Base-by-base conservation (phyloP, 2,888 invertebrate genomes). In the Drosophila percnosoma region DNA sequence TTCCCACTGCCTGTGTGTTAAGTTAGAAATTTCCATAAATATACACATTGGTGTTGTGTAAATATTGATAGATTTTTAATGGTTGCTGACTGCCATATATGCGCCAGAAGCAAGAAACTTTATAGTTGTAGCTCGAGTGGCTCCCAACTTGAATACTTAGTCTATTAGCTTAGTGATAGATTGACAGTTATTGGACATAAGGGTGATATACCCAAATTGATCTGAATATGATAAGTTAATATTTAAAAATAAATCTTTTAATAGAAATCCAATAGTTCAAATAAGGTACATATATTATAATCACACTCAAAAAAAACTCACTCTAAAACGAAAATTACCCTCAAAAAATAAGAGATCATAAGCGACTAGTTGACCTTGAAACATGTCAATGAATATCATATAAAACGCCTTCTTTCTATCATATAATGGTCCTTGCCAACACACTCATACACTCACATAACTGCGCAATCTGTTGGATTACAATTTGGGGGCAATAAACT, bases 31-130 rank as follows among this genome's bases (percentile, higher is more conserved):
- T 58, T 65, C 65, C 67, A 78, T 75, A 66, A 61, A 73, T 75
- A 60, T 63, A 66, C 64, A 27, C 27, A 38, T 38, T 55, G n/a
- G 42, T 66, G 72, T 64, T 70, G 66, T 54, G 69, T 51, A 61
- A 78, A 81, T 78, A 78, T 73, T 70, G 65, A 63, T 68, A 58
- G 72, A 81, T 72, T 81, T 80, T 75, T 75, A 81, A 81, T 78
- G 68, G 82, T 49, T 70, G 65, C 57, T 63, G 67, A 66, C 68
- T 69, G 63, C 6, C 7, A 21, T 21, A 45, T 55, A 54, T 65
- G 55, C 18, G 49, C 57, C 61, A 48, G 8, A 48, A 57, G 71
- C 68, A 54, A 13, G n/a, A 24, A 42, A 53, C 31, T 38, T 55
- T 38, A 29, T 38, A 31, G 15, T 21, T 64, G 51, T 29, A 36